Conservation (phyloP, 2,113 vertebrate genomes). For the Cettia cetti region DNA sequence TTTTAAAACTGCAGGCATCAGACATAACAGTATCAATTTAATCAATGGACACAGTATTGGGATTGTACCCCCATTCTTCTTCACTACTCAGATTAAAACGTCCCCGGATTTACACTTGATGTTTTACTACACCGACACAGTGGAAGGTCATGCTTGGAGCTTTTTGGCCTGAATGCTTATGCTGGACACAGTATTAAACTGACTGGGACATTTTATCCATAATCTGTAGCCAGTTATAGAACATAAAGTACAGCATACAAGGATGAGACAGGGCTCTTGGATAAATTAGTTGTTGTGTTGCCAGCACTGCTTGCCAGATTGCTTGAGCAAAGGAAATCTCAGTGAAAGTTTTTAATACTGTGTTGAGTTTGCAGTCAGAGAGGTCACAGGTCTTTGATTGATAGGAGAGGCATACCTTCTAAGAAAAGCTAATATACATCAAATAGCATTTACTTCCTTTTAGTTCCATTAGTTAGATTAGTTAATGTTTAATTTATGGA, state of each 20-base stretch:
- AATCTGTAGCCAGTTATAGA: background rate
- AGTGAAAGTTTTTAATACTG: background rate
- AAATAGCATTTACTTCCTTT: constrained; percentile 36
- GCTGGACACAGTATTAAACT: background rate
- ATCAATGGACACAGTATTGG: too few species aligned
- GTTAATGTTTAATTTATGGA: constrained; percentile 50
- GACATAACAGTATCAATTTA: background rate
- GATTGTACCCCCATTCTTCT: background rate
- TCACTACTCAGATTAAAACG: background rate
- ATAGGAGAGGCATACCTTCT: constrained; percentile 15
- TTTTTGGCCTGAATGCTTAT: background rate
- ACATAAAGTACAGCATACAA: background rate
- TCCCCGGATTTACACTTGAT: background rate
- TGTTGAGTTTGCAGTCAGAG: background rate
- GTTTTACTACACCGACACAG: background rate
- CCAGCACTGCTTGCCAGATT: background rate
- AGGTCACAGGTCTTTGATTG: background rate
- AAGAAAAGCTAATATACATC: constrained; percentile 53
- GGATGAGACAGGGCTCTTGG: background rate
- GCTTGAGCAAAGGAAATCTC: constrained; percentile 5
- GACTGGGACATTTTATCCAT: background rate
- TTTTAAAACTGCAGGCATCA: background rate
- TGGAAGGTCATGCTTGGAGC: background rate
- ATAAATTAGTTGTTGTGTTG: background rate
- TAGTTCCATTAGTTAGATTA: constrained; percentile 54